Conservation (phyloP, 2,113 vertebrate species). For the Equus quagga region DNA sequence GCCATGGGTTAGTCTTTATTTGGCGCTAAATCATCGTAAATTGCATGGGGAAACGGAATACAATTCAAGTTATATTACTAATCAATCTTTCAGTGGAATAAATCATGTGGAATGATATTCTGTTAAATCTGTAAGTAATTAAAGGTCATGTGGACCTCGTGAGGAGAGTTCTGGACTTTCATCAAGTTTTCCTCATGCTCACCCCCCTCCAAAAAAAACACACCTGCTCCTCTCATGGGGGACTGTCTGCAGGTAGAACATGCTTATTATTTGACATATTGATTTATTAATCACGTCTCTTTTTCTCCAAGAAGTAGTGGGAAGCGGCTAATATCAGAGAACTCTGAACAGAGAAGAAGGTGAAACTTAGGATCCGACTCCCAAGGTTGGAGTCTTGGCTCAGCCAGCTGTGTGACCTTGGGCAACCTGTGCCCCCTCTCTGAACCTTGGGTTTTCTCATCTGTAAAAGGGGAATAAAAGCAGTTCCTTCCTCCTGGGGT, state of each 20-base stretch:
- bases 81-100: slow-evolving; percentile 61
- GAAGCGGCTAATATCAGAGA: neutral
- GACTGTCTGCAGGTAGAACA: neutral
- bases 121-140: slow-evolving; percentile 65
- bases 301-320: neutral
- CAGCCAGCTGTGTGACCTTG: neutral
- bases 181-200: slow-evolving; percentile 21
- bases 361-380: neutral
- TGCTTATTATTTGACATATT: neutral
- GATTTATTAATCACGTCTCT: slow-evolving; percentile 37
- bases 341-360: neutral
- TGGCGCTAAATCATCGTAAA: slow-evolving; percentile 64
- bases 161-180: slow-evolving; percentile 62
- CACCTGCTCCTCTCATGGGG: slow-evolving; percentile 34
- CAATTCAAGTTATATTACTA: slow-evolving; percentile 55
- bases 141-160: slow-evolving; percentile 55
- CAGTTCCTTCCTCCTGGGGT: neutral
- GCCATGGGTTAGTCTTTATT: neutral
- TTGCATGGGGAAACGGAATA: slow-evolving; percentile 5
- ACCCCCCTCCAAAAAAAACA: neutral
- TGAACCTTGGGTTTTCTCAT: neutral
- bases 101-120: slow-evolving; percentile 59
- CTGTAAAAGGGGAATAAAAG: neutral
- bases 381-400: neutral
- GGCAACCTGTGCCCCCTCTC: neutral